Conservation (phyloP, 2,113 vertebrate genomes). For the Solenodon paradoxus region DNA sequence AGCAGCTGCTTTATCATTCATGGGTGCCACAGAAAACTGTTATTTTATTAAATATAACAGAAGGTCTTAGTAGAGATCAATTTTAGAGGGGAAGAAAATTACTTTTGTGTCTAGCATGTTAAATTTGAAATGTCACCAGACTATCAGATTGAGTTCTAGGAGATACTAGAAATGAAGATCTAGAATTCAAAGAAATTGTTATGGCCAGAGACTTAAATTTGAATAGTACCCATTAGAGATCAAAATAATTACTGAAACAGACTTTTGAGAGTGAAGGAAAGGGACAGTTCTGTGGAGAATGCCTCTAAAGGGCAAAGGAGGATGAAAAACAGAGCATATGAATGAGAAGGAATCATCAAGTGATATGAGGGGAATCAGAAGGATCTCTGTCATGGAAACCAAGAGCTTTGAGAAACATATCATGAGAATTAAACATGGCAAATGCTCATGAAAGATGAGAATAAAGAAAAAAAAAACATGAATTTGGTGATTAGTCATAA, state of each 20-base stretch:
- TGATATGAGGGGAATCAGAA: background rate
- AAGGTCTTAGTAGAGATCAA: background rate
- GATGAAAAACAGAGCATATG: background rate
- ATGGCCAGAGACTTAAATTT: constrained; percentile 17
- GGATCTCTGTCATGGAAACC: background rate
- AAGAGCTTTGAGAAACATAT: background rate
- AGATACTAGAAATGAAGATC: constrained; percentile 32
- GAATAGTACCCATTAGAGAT: background rate
- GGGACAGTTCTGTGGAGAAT: background rate
- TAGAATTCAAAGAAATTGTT: constrained; percentile 23
- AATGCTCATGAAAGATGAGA: background rate
- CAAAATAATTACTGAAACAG: background rate
- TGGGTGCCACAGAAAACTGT: background rate
- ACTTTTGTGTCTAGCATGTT: background rate
- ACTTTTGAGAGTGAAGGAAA: background rate
- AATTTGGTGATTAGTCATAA: background rate
- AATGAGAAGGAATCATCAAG: background rate
- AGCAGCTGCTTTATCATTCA: background rate
- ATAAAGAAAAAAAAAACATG: background rate
- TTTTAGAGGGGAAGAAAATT: background rate
- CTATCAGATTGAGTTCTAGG: background rate
- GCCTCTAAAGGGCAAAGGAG: background rate
- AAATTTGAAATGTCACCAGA: constrained; percentile 35
- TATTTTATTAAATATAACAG: background rate
- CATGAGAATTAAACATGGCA: background rate